Conservation (phyloP, 2,113 vertebrate species). For the Thinocorus orbignyianus region DNA sequence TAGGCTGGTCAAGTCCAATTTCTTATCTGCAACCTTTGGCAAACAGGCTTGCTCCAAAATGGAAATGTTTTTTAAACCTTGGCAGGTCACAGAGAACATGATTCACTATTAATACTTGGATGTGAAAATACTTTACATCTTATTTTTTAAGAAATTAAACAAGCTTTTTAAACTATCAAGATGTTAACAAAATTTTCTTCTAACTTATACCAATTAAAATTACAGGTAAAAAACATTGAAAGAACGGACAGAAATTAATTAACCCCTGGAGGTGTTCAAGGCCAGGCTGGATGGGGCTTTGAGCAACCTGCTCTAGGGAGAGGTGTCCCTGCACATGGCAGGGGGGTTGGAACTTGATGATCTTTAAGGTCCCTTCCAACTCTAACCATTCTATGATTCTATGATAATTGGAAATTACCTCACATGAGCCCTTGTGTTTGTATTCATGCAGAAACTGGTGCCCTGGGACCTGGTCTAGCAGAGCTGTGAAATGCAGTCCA, state of each 20-base stretch:
- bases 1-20: neutral
- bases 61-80: neutral
- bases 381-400: no score
- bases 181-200: neutral
- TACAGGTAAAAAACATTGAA: neutral
- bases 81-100: neutral
- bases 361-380: no score
- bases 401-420: neutral
- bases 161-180: neutral
- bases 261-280: no score
- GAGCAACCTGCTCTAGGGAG: no score
- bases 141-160: neutral
- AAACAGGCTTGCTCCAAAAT: neutral
- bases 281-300: no score
- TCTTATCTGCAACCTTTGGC: neutral
- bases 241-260: neutral
- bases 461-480: neutral
- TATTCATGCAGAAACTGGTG: neutral
- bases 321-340: no score
- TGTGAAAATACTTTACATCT: neutral
- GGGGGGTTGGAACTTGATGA: no score
- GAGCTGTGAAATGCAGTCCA: neutral
- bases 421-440: neutral
- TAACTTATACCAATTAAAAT: neutral
- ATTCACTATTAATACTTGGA: neutral